phyloP scores from a whole-genome alignment of 2,113 vertebrate species.

The Aleadryas rufinucha region DNA sequence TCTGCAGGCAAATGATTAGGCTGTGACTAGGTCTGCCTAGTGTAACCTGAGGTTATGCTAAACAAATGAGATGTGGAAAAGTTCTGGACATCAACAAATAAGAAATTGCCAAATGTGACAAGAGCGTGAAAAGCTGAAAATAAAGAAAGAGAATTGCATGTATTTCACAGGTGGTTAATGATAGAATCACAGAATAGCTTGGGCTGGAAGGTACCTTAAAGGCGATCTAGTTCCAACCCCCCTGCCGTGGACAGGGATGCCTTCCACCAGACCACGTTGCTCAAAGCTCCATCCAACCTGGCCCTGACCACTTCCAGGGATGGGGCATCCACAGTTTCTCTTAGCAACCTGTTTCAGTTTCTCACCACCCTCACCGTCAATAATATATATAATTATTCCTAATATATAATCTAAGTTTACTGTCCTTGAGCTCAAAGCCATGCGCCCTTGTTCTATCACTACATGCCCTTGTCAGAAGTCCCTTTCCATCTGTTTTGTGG shows the following conservation, averaged over 20 bases:
- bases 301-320: not conserved
- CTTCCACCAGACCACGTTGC: not conserved
- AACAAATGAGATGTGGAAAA: not conserved
- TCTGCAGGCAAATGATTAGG: not conserved
- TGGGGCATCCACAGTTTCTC: not conserved
- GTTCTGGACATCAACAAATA: rapidly evolving
- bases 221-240: not conserved
- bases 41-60: not conserved
- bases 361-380: not conserved
- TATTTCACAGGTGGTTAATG: not conserved
- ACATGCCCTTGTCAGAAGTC: not conserved
- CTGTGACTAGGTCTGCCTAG: not conserved
- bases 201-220: not conserved
- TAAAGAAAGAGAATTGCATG: not conserved
- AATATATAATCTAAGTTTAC: not conserved
- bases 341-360: not conserved
- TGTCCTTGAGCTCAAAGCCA: not conserved
- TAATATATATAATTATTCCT: not conserved
- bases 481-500: not conserved
- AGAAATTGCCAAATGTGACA: not conserved
- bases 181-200: not conserved
- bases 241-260: rapidly evolving
- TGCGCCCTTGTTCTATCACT: not conserved
- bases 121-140: not conserved
- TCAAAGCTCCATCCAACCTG: not conserved